Conservation (phyloP, 2,888 invertebrate species). For the Buathra laborator region DNA sequence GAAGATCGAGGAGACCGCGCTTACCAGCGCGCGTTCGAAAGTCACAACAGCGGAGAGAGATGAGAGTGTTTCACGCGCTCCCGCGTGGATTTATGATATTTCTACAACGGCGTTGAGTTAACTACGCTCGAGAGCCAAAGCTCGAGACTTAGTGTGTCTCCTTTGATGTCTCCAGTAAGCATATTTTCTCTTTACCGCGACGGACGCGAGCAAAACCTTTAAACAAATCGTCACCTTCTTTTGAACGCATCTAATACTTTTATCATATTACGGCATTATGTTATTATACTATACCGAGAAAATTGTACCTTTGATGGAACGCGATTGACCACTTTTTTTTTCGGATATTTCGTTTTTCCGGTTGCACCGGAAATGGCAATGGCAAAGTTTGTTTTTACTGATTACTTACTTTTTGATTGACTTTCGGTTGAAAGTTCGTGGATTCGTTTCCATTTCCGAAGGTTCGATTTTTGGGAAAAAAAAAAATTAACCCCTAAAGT, state of each 20-base stretch:
- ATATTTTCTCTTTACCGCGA: constrained; percentile 64
- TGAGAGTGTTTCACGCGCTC: constrained; percentile 76
- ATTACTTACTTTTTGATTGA: too few species aligned
- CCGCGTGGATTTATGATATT: constrained; percentile 84
- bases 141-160: constrained; percentile 60
- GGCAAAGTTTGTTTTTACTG: background rate
- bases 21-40: constrained; percentile 59
- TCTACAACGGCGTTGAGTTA: constrained; percentile 76
- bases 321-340: background rate
- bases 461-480: too few species aligned
- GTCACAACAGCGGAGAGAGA: constrained; percentile 77
- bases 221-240: constrained; percentile 80
- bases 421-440: too few species aligned
- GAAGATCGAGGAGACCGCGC: constrained; percentile 69
- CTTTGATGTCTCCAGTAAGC: constrained; percentile 80
- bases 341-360: background rate
- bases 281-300: constrained; percentile 5
- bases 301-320: background rate
- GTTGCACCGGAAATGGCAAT: background rate
- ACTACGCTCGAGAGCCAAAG: constrained; percentile 52
- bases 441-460: too few species aligned
- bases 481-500: too few species aligned
- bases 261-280: constrained; percentile 36
- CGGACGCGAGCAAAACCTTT: constrained; percentile 64
- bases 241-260: constrained; percentile 71